Conservation (phyloP, 2,888 invertebrate genomes). For the Agonopterix alstromeriana region DNA sequence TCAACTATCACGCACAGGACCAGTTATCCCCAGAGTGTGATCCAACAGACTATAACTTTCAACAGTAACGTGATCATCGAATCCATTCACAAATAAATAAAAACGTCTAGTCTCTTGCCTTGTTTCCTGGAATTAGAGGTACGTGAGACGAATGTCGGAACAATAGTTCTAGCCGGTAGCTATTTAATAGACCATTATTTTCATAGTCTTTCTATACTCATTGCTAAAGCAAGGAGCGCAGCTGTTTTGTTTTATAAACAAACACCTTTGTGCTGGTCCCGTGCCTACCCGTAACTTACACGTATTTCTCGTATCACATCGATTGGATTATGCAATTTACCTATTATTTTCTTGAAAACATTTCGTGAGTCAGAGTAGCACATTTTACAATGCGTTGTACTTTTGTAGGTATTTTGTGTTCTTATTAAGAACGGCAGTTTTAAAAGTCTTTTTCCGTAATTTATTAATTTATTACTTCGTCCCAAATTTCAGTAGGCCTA, state of each 20-base stretch:
- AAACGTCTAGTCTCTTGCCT: background rate
- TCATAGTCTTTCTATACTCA: conserved; percentile 43
- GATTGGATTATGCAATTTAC: conserved; percentile 6
- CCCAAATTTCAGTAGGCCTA: too few relatives aligned
- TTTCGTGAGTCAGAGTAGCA: background rate
- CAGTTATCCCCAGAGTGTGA: too few relatives aligned
- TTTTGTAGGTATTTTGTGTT: too few relatives aligned
- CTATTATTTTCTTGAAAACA: conserved; percentile 3
- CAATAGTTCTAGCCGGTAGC: background rate
- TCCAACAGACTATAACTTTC: too few relatives aligned
- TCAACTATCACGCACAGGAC: too few relatives aligned
- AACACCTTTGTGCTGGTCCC: conserved; percentile 51
- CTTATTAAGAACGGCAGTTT: too few relatives aligned
- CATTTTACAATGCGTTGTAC: too few relatives aligned
- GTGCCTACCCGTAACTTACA: conserved; percentile 39
- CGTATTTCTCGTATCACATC: conserved; percentile 33
- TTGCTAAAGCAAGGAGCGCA: conserved; percentile 43
- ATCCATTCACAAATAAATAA: background rate
- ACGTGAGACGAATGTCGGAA: background rate
- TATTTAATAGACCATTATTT: conserved; percentile 45
- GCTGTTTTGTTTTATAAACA: conserved; percentile 68
- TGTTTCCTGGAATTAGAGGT: background rate
- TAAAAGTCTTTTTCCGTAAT: too few relatives aligned
- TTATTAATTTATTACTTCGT: too few relatives aligned
- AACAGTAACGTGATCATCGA: too few relatives aligned